Base-by-base conservation (phyloP, 2,113 vertebrate genomes). In the Sus scrofa region DNA sequence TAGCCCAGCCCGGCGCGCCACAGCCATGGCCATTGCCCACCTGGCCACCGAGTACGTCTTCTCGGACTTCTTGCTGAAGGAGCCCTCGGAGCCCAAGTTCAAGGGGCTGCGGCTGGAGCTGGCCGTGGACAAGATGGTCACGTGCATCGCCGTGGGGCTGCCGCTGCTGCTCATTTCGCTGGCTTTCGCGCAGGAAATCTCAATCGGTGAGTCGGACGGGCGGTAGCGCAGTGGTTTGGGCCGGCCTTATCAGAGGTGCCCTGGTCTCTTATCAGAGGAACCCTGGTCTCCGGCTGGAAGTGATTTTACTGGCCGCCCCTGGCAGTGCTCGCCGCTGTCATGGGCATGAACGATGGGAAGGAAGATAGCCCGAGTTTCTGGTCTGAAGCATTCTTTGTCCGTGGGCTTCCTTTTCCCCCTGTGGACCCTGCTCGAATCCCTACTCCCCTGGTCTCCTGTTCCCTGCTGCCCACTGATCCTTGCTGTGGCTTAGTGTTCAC, bases 41-140 rank as follows among this genome's bases (percentile, higher is more conserved):
- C 98, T 99, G 92, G 99, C 99, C 94, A 99, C 99, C 27, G 99
- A 99, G 98, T 99, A 99, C 74, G 99, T 99, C 6, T 99, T 99
- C 98, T 99, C 99, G 6, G 99, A 99, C 98, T 99, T 99, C 98
- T 94, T 99, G 97, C 98, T 99, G 84, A 99, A 99, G 98, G 99
- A 99, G 90, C 98, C 99, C 68, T 89, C 98, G 0, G 99, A 99
- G 78, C 97, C 98, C 32, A 99, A 99, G 94, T 99, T 99, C 98
- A 99, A 99, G 98, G 99, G 99, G 84, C 97, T 99, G 98, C 99
- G 99, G 54, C 98, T 99, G 98, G 99, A 99, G 94, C 99, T 99
- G 98, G 99, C 99, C 0, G 97, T 98, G 97, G 99, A 99, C 96
- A 99, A 99, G 98, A 99, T 99, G 94, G 99, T 99, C 94, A 99